phyloP scores from a whole-genome alignment of 2,113 vertebrate species.

The Psilopsiagon aymara region DNA sequence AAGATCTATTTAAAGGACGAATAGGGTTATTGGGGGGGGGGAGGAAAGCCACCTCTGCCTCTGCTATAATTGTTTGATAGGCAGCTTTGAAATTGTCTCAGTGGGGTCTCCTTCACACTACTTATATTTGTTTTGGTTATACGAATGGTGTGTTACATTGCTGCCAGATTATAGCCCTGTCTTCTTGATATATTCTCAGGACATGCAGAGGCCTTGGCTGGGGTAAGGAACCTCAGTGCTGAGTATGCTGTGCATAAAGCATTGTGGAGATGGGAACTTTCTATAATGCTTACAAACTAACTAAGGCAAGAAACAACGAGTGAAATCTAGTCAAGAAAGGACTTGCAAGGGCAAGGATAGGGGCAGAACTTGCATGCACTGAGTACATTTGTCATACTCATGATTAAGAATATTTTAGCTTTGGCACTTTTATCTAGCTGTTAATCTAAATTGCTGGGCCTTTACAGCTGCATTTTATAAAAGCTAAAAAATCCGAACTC shows the following conservation, averaged over 20 bases:
- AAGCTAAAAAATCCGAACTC: not conserved
- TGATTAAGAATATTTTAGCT: not conserved
- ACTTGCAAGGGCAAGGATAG: not conserved
- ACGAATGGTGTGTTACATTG: not conserved
- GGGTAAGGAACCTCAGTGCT: not conserved
- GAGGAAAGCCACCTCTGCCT: not conserved
- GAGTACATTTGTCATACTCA: not conserved
- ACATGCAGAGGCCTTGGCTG: not conserved
- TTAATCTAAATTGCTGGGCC: not conserved
- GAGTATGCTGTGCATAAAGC: not conserved
- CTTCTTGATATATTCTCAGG: not conserved
- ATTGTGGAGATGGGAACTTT: not conserved
- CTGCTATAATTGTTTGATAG: not conserved
- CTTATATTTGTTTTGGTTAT: not conserved
- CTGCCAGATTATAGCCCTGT: not conserved
- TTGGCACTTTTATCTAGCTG: not conserved
- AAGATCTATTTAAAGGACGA: slow-evolving; percentile 34
- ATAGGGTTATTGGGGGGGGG: slow-evolving; percentile 10
- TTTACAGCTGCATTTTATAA: not conserved
- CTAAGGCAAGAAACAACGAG: not conserved
- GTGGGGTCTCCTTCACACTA: not conserved
- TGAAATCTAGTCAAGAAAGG: not conserved
- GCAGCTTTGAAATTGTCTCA: not conserved
- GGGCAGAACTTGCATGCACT: not conserved
- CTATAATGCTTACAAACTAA: not conserved